These are phyloP conservation scores for Tenthredo livida DNA, from an alignment of 2,888 invertebrate species.

Conservation along the genomic window DNA sequence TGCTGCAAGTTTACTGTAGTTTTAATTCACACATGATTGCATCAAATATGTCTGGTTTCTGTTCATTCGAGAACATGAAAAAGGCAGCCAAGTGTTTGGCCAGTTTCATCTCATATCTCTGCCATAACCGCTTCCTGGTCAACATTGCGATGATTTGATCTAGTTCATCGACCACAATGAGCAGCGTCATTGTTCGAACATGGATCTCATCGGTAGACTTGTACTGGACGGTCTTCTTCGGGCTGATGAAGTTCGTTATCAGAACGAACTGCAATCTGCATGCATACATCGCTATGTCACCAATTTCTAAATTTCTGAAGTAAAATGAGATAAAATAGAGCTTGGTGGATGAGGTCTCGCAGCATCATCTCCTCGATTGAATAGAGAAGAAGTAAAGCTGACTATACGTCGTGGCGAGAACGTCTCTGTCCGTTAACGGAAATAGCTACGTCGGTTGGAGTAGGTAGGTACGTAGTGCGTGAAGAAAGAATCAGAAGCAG, in stretches of 20 bases:
- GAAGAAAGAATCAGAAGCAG: neutral
- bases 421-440: slow-evolving; percentile 26
- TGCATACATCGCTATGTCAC: neutral
- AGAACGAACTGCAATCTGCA: neutral
- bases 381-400: neutral
- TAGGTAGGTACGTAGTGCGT: neutral
- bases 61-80: neutral
- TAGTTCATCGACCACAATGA: neutral
- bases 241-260: neutral
- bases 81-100: neutral
- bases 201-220: neutral
- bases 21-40: neutral
- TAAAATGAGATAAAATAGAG: neutral
- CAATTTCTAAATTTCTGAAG: neutral
- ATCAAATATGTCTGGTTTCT: neutral
- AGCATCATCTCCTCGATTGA: slow-evolving; percentile 16
- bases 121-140: neutral
- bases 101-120: neutral
- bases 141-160: neutral
- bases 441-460: slow-evolving; percentile 23
- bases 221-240: neutral
- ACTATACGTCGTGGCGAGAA: neutral
- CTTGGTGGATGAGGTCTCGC: neutral
- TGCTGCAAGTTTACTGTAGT: neutral
- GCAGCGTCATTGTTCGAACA: neutral